These are phyloP conservation scores for Mareca penelope DNA, from an alignment of 2,797 vertebrate species.

Conservation along the genomic window DNA sequence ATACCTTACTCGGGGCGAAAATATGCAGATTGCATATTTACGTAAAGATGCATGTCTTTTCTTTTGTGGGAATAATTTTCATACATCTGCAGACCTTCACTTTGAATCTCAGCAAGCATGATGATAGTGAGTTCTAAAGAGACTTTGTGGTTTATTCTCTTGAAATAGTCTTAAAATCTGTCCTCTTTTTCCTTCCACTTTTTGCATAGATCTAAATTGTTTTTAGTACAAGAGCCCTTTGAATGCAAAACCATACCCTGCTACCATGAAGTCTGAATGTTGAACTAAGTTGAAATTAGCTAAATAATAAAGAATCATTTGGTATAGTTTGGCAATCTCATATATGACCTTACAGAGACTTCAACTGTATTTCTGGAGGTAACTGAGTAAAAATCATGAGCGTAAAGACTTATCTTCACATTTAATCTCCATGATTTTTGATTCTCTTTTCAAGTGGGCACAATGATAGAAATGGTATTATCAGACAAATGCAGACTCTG, in stretches of 20 bases:
- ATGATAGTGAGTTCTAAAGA: background rate
- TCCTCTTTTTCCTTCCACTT: background rate
- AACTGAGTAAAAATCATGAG: background rate
- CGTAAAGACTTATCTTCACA: background rate
- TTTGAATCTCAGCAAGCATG: fast-evolving
- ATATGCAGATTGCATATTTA: background rate
- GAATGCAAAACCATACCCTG: background rate
- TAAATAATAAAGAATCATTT: background rate
- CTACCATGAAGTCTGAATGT: background rate
- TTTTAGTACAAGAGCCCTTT: background rate
- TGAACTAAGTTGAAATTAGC: background rate
- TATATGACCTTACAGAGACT: background rate
- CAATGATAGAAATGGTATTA: background rate
- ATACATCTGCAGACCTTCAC: background rate
- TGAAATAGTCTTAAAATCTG: background rate
- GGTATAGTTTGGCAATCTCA: background rate
- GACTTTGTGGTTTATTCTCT: background rate
- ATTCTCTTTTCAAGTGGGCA: background rate
- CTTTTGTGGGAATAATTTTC: background rate
- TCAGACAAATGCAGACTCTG: background rate
- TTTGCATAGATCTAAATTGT: background rate
- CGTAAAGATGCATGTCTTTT: background rate
- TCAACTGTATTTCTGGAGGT: background rate
- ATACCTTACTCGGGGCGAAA: background rate
- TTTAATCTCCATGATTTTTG: background rate